Base-by-base conservation (phyloP, 2,113 vertebrate genomes). In the Oncorhynchus nerka region DNA sequence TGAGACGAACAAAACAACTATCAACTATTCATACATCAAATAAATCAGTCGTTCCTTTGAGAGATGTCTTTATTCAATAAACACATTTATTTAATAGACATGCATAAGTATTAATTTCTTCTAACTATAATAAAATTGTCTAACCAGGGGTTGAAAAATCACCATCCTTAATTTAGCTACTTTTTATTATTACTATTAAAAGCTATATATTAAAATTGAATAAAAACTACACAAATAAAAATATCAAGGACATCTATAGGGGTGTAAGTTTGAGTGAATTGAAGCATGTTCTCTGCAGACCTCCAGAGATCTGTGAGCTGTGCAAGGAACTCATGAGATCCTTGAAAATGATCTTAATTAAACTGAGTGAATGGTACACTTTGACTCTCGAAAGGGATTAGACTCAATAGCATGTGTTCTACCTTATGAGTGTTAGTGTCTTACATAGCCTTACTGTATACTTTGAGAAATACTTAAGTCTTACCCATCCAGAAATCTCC, bases 401-500 rank as follows among this genome's bases (percentile, higher is more conserved):
- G 49, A 55, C 49, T 55, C 49, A 15, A 65, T 16, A 30, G 26
- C 65, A 30, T 32, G 2, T 30, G 13, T 67, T 67, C 65, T 24
- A 28, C 65, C 28, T 30, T 55, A 55, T 55, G 1, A 19, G 16
- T 4, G 49, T 55, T 55, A 15, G 51, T 19, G 51, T 15, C 16
- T 55, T 55, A 19, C 51, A 55, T 11, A 12, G 9, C 9, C 3
- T 11, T 55, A 55, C 75, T 87, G 89, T 89, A 89, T 91, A 78
- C 68, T 88, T 89, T 82, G 85, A 90, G 89, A 83, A 88, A 74
- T 51, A 68, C 66, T 76, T 4, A 73, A 85, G 80, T 93, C 96
- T 98, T 97, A 99, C 96, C 97, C 95, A 96, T 95, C 94, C 95
- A 97, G 95, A 95, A 95, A 94, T 93, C 94, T 94, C 94, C 93